Base-by-base conservation (phyloP, 2,797 vertebrate species). In the Synanceia verrucosa region DNA sequence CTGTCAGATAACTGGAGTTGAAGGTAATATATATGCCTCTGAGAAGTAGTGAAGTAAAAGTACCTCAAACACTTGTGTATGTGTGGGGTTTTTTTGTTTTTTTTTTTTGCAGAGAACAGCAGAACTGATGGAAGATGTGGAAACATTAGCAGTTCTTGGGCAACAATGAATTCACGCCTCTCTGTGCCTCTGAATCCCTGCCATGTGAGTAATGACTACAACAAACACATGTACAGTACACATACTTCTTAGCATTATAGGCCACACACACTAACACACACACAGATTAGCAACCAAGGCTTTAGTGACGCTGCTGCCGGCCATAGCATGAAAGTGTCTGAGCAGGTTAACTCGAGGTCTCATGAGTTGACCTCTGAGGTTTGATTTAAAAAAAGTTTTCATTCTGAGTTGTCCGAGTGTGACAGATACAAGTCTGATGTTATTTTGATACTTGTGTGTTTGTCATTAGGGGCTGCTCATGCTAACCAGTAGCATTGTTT, bases 161-260 rank as follows among this genome's bases (percentile, higher is more conserved):
- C 52, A 2, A 53, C 4, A 56, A 88, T 87, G 85, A 87, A 52
- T n/a, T 69, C 72, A 48, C 31, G 10, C 37, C 67, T 69, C 41
- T 72, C 43, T 50, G 43, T 48, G 56, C 46, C 76, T 76, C 70
- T 81, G 86, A 83, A 78, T 83, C 76, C 36, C 75, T 73, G 79
- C 82, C 84, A 86, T 86, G 91, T 91, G 89, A 90, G 86, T 89
- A n/a, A n/a, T n/a, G n/a, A n/a, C n/a, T 55, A 36, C 16, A 39
- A 51, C 65, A 9, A 19, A 59, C 31, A 61, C 53, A 61, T 23
- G 48, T 59, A 64, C 55, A 47, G 46, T 23, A 62, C 44, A 55
- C 46, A 55, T n/a, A 33, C 60, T 61, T 65, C 66, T 69, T 70
- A 62, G 80, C 66, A 52, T 80, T 73, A 74, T 28, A 57, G 70